Evolutionary conservation across 2,888 invertebrate species (phyloP), one percentile per base, ranked within the genome.

Genomic region (Amphipyra berbera): DNA sequence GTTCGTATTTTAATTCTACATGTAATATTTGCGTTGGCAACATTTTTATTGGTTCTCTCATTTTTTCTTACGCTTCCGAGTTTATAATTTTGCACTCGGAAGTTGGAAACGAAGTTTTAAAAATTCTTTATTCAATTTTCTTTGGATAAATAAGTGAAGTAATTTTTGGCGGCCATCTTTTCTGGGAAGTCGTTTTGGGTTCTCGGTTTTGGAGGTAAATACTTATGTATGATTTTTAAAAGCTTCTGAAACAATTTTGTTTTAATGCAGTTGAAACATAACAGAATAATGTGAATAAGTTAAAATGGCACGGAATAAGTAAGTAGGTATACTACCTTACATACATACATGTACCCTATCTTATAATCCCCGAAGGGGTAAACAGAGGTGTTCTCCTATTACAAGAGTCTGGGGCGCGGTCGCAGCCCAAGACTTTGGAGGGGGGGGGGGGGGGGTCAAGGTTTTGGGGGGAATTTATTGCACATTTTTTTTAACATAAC

Each of bases 1-100:
- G 57, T 65, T 54, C 45, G 53, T 73, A 55, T 71, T 79, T 76
- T 71, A 71, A 57, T 68, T 64, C 55, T 50, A 60, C 59, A 64
- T 53, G 66, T 55, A 55, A 71, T 62, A 58, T 78, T 76, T 40
- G 44, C 44, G 15, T 47, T 46, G 52, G 60, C 56, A 56, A 73
- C 49, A 48, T 68, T 64, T 73, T 75, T 77, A 65, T 62, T 58
- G 65, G 61, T 40, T 69, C 37, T 14, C 47, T 52, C 46, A 54
- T 68, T 68, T 61, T 40, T 46, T 27, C 45, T 58, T 69, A 50
- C 64, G 33, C 47, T 59, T 52, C 21, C 42, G 27, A 52, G 14
- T 71, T 55, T 58, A 58, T 56, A 49, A 73, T 73, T 57, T 62
- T 68, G n/a, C 21, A 37, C 47, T 55, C 2, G 44, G 49, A 63